Percentiles rank a stretch among this genome's conserved stretches.
phyloP scores from a whole-genome alignment of 2,797 vertebrate species.

The Alca torda region DNA sequence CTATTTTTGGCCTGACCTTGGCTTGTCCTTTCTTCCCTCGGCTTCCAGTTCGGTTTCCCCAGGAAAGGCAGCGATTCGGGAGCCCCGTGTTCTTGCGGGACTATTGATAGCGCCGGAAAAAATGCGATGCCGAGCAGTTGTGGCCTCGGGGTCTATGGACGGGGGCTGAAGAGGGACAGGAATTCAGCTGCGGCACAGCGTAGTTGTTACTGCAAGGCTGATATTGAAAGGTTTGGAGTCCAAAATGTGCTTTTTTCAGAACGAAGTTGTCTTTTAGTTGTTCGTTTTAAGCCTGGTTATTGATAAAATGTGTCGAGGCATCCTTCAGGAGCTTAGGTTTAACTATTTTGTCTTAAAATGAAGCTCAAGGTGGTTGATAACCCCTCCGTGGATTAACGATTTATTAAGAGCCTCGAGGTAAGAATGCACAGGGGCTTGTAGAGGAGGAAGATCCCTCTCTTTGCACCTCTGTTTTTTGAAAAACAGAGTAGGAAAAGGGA shows the following conservation, averaged over 20 bases:
- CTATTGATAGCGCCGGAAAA: neutral
- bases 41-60: neutral
- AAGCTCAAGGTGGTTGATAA: neutral
- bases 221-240: neutral
- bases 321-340: no score
- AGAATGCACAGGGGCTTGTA: accelerated
- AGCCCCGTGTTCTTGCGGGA: neutral
- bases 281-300: neutral
- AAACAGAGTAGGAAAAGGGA: neutral
- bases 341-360: neutral
- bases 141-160: neutral
- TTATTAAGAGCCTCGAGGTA: neutral
- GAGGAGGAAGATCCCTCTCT: no score
- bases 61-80: neutral
- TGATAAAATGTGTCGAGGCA: accelerated
- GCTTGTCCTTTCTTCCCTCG: neutral
- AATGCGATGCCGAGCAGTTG: neutral
- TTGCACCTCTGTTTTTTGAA: neutral
- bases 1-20: neutral
- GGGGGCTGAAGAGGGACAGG: neutral
- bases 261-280: neutral
- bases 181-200: neutral
- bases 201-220: neutral
- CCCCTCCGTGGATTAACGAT: neutral
- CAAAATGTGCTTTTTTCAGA: neutral